A percentile compares a stretch with the other conserved stretches of the same genome.
phyloP scores from a whole-genome alignment of 2,888 invertebrate species.

The Synanthedon andrenaeformis region DNA sequence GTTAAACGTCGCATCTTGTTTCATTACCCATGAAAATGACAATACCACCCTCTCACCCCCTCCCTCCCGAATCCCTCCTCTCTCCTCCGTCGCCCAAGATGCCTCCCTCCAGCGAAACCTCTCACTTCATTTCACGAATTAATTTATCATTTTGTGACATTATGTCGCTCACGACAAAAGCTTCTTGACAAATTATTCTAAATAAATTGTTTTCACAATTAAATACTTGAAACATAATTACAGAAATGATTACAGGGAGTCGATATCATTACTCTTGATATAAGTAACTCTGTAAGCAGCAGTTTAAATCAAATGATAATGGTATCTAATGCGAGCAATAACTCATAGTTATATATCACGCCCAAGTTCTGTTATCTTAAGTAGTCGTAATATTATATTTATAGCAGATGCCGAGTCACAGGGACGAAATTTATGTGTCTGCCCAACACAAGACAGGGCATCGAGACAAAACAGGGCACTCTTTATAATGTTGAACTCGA shows the following conservation, averaged over 20 bases:
- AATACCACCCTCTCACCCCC: constrained; percentile 5
- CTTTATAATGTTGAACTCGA: no score
- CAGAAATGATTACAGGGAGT: background rate
- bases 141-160: constrained; percentile 31
- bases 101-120: constrained; percentile 8
- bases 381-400: no score
- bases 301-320: background rate
- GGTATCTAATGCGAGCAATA: background rate
- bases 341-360: background rate
- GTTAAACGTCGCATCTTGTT: constrained; percentile 10
- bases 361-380: background rate
- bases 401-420: no score
- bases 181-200: background rate
- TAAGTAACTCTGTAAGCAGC: background rate
- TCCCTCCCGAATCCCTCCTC: background rate
- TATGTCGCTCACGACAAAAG: background rate
- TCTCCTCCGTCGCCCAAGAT: no score
- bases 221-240: background rate
- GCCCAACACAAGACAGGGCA: no score
- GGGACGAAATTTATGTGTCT: no score
- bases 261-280: background rate
- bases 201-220: background rate
- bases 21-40: constrained; percentile 34
- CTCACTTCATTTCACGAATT: constrained; percentile 46
- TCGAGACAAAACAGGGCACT: no score